A percentile compares a stretch with the other conserved stretches of the same genome.
Evolutionary conservation across 2,113 vertebrate species (phyloP).

Genomic region (Dascyllus trimaculatus): DNA sequence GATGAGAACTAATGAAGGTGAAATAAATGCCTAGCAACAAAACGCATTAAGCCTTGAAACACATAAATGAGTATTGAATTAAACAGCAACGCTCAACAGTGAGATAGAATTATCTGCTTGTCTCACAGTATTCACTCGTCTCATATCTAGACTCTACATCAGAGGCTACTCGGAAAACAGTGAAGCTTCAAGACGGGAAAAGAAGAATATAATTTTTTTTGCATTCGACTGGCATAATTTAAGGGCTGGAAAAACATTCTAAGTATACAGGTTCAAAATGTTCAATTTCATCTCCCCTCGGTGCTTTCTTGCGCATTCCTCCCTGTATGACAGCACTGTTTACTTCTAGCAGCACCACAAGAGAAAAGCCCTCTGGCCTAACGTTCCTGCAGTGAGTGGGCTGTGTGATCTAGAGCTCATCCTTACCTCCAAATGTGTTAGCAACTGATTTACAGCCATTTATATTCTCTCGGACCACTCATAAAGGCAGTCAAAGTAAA

Average conservation of each 20-base stretch:
- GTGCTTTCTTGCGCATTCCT: not conserved
- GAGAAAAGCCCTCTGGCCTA: constrained; percentile 40
- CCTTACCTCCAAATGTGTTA: constrained; percentile 21
- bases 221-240: not conserved
- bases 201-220: too few relatives aligned
- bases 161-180: too few relatives aligned
- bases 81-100: too few relatives aligned
- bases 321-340: constrained; percentile 11
- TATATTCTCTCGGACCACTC: constrained; percentile 2
- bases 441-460: constrained; percentile 27
- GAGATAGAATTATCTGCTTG: too few relatives aligned
- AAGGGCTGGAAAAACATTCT: not conserved
- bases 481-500: constrained; percentile 40
- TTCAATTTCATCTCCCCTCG: not conserved
- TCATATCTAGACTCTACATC: too few relatives aligned
- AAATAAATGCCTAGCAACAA: too few relatives aligned
- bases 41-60: too few relatives aligned
- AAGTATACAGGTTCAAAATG: not conserved
- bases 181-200: too few relatives aligned
- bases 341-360: constrained; percentile 17
- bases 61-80: too few relatives aligned
- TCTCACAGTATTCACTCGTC: too few relatives aligned
- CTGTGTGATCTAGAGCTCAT: constrained; percentile 28
- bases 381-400: constrained; percentile 46
- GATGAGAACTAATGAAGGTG: too few relatives aligned